These are phyloP conservation scores for Trichosurus vulpecula DNA, from an alignment of 2,797 vertebrate genomes.

Conservation along the genomic window DNA sequence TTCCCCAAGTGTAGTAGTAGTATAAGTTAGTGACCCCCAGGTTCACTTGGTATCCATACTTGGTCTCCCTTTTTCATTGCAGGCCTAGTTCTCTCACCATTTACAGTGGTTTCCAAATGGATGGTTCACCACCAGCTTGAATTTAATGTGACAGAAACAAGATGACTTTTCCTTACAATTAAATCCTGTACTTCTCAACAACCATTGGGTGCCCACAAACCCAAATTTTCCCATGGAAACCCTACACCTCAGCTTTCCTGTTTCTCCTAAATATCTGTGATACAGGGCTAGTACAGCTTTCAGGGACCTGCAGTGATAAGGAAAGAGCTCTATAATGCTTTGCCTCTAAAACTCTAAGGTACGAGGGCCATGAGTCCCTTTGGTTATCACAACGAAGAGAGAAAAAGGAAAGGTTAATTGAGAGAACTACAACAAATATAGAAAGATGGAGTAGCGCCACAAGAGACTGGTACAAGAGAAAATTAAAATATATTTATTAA, in stretches of 20 bases:
- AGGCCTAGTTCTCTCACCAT: not conserved
- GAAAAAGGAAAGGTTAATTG: not conserved
- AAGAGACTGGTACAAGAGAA: not conserved
- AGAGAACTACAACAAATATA: not conserved
- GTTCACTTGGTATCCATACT: not conserved
- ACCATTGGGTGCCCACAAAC: not conserved
- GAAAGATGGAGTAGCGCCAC: not conserved
- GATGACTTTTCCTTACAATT: not conserved
- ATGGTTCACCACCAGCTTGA: not conserved
- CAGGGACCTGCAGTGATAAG: not conserved
- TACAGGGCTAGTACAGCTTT: not conserved
- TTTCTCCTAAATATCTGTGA: not conserved
- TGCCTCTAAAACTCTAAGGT: not conserved
- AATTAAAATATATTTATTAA: not conserved
- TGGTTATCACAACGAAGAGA: not conserved
- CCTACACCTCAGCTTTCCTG: not conserved
- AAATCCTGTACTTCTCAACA: not conserved
- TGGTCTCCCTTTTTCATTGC: not conserved
- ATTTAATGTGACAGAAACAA: not conserved
- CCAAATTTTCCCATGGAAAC: not conserved
- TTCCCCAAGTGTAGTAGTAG: not conserved
- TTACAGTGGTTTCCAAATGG: not conserved
- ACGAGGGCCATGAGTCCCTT: not conserved
- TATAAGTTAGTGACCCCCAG: not conserved
- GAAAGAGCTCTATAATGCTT: not conserved